Base-by-base conservation (phyloP, 2,797 vertebrate species). In the Trematomus bernacchii region DNA sequence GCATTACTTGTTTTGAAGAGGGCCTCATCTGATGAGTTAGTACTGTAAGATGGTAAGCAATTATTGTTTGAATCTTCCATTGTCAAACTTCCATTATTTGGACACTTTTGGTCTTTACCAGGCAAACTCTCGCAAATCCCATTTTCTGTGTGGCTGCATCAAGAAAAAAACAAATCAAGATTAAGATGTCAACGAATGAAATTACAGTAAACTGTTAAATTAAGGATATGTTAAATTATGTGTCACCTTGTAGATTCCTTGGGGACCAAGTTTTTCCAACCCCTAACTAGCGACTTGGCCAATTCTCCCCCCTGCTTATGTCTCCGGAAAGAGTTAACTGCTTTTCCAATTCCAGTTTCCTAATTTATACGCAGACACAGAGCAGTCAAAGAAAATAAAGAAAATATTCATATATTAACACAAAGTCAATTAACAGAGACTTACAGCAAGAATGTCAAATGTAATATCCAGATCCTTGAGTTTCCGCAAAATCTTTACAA, bases 311-410 rank as follows among this genome's bases (percentile, higher is more conserved):
- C 96, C 63, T 85, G 81, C 47, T 80, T 75, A 84, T 96, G 93
- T 75, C 96, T 96, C 43, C 95, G 95, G 64, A 97, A 93, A 66
- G 94, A 87, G 71, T 97, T 96, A 7, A 96, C 95, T 0, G 89
- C 92, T 95, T 96, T 97, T 18, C 95, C 96, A 74, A 96, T 96
- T 82, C 95, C 95, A 48, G 95, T 97, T 93, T 96, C 96, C 96
- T 97, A 77, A 85, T 47, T 62, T 44, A 60, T 9, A 77, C 11
- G 21, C 10, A 66, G 46, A 80, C 50, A 30, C 21, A 84, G 51
- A 55, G n/a, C 18, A 63, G 30, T 55, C 11, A 51, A 42, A 62
- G 3, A 55, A 47, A 52, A 23, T n/a, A 13, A 1, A 19, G 9
- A 11, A 27, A 14, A 43, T 37, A n/a, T 68, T 10, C 4, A 13